phyloP scores from a whole-genome alignment of 2,113 vertebrate genomes.

The Eurystomus gularis region DNA sequence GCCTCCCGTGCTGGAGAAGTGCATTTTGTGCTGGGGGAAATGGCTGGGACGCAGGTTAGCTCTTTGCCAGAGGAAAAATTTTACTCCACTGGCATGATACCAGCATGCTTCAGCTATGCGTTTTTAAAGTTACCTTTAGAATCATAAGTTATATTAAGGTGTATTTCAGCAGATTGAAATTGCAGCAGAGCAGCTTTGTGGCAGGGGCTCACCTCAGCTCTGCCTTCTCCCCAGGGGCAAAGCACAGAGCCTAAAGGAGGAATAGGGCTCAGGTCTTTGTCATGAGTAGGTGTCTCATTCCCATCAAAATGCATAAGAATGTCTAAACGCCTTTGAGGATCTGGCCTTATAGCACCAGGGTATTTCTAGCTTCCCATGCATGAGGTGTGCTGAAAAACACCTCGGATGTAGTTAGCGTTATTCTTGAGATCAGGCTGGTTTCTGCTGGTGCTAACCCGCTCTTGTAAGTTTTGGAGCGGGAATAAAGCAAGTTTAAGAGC shows the following conservation, averaged over 20 bases:
- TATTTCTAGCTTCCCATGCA: background rate
- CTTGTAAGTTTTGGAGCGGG: background rate
- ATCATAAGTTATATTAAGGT: background rate
- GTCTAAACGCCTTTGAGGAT: background rate
- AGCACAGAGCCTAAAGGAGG: background rate
- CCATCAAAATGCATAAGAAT: background rate
- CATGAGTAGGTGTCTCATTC: background rate
- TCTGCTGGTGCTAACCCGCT: background rate
- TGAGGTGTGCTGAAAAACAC: accelerated
- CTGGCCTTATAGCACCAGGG: background rate
- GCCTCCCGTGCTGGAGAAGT: background rate
- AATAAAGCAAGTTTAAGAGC: background rate
- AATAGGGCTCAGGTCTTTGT: background rate
- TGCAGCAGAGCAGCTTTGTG: background rate
- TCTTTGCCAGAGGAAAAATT: background rate
- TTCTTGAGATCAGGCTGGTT: background rate
- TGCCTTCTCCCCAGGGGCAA: background rate
- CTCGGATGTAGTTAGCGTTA: background rate
- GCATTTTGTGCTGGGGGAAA: background rate
- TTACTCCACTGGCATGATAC: background rate
- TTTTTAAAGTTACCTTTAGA: background rate
- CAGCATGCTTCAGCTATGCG: background rate
- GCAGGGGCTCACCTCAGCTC: background rate
- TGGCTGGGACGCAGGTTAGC: background rate
- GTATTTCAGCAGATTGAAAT: background rate